phyloP scores from a whole-genome alignment of 2,888 invertebrate genomes.

The Mythimna loreyi region DNA sequence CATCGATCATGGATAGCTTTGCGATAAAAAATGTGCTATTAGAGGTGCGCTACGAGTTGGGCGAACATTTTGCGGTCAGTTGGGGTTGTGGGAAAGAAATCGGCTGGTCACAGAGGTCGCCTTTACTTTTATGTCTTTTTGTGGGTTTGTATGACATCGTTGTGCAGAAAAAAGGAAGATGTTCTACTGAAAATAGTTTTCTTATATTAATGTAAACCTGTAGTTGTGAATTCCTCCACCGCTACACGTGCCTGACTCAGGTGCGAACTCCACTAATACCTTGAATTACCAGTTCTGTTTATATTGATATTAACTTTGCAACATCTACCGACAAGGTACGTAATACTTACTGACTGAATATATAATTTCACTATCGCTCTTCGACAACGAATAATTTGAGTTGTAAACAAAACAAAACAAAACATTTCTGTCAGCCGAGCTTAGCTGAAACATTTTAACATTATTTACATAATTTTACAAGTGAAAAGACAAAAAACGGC shows the following conservation, averaged over 20 bases:
- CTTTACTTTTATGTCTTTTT: constrained; percentile 16
- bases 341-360: neutral
- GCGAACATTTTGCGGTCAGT: constrained; percentile 29
- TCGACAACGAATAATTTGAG: constrained; percentile 15
- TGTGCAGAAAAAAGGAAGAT: constrained; percentile 15
- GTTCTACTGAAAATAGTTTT: constrained; percentile 17
- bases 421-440: constrained; percentile 19
- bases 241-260: neutral
- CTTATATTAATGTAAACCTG: neutral
- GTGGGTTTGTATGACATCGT: constrained; percentile 14
- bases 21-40: constrained; percentile 37
- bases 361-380: neutral
- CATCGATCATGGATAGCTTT: constrained; percentile 31
- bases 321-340: neutral
- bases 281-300: constrained; percentile 2
- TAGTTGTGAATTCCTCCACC: neutral
- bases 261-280: neutral
- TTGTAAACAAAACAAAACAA: constrained; percentile 26
- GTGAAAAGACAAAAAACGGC: constrained; percentile 48
- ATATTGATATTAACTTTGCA: constrained; percentile 1
- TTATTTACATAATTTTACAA: constrained; percentile 62
- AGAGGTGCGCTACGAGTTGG: constrained; percentile 16
- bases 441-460: constrained; percentile 52
- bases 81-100: constrained; percentile 42
- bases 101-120: constrained; percentile 19